phyloP scores from a whole-genome alignment of 2,797 vertebrate species.

The Anguilla anguilla region DNA sequence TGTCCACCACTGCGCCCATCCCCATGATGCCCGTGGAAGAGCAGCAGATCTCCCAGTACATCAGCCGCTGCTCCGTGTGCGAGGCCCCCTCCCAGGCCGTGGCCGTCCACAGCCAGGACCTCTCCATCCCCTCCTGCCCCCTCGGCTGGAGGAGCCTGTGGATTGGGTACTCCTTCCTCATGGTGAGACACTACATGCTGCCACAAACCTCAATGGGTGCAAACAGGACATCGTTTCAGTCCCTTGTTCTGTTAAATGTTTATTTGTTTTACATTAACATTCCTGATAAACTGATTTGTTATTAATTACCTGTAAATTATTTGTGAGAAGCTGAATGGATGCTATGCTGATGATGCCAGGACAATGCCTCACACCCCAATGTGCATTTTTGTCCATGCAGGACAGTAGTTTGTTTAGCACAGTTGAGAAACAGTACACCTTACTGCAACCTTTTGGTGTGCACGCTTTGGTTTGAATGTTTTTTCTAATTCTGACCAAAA shows the following conservation, averaged over 20 bases:
- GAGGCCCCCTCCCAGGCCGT: slow-evolving; percentile 90
- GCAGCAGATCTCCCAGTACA: slow-evolving; percentile 82
- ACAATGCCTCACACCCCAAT: not conserved
- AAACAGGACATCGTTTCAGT: not conserved
- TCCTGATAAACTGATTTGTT: no score
- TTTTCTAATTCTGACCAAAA: not conserved
- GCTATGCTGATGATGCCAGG: not conserved
- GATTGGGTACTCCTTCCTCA: slow-evolving; percentile 98
- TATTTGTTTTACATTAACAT: no score
- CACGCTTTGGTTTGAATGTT: not conserved
- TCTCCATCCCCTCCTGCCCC: slow-evolving; percentile 87
- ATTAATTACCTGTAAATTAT: not conserved
- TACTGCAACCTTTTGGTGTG: not conserved
- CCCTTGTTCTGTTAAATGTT: no score
- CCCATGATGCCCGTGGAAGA: slow-evolving; percentile 94
- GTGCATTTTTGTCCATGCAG: not conserved
- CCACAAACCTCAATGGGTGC: not conserved
- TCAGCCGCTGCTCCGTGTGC: slow-evolving; percentile 94
- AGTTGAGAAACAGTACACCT: not conserved
- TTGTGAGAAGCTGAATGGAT: not conserved
- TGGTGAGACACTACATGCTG: slow-evolving; percentile 73
- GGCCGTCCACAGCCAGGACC: slow-evolving; percentile 92
- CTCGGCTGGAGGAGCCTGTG: slow-evolving; percentile 92
- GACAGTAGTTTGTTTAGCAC: not conserved
- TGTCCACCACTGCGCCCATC: slow-evolving; percentile 91